phyloP scores from a whole-genome alignment of 64 coral and sea anemone species.

The Stichodactyla mertensii region DNA sequence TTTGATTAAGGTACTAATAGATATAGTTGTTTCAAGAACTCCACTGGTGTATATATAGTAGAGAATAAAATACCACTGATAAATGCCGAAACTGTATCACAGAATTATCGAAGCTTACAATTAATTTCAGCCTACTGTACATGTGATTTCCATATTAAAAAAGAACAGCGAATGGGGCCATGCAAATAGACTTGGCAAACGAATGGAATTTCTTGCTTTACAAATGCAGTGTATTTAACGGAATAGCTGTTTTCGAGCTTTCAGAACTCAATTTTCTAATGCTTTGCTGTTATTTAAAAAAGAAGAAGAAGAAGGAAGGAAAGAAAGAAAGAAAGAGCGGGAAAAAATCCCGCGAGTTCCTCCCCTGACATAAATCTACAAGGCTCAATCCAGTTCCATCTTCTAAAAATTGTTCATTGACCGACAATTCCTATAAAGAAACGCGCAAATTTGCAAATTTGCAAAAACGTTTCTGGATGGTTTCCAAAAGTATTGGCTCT shows the following conservation, averaged over 20 bases:
- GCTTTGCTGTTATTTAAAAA: too few relatives aligned
- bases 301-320: too few relatives aligned
- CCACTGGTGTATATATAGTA: neutral
- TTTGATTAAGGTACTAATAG: neutral
- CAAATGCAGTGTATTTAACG: neutral
- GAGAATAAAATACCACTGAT: neutral
- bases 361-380: too few relatives aligned
- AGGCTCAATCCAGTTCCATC: neutral
- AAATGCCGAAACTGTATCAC: neutral
- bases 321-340: too few relatives aligned
- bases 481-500: neutral
- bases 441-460: neutral
- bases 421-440: neutral
- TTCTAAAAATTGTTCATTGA: neutral
- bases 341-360: too few relatives aligned
- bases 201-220: neutral
- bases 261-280: too few relatives aligned
- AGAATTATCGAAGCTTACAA: neutral
- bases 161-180: neutral
- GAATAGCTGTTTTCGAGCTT: too few relatives aligned
- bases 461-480: neutral
- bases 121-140: too few relatives aligned
- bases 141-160: neutral
- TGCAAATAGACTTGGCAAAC: neutral
- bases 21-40: conserved; percentile 5